A percentile compares a stretch with the other conserved stretches of the same genome.
Evolutionary conservation across 2,888 invertebrate genomes (phyloP).

Genomic region (Cabera pusaria): DNA sequence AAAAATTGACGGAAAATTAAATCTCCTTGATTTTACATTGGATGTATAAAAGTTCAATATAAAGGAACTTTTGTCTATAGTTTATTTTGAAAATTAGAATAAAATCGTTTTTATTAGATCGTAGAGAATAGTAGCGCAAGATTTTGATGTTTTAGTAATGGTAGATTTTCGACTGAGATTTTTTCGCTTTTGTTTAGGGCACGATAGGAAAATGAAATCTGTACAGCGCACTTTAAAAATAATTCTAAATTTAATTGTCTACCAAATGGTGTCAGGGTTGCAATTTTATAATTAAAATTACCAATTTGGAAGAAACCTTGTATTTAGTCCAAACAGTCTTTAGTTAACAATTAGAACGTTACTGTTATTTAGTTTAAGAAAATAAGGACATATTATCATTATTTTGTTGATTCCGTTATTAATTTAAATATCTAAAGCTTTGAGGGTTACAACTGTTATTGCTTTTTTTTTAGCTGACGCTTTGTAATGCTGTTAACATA

Average conservation of each 20-base stretch:
- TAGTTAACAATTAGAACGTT: slow-evolving; percentile 4
- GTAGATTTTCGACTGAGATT: slow-evolving; percentile 18
- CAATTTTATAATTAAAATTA: slow-evolving; percentile 10
- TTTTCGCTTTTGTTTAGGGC: slow-evolving; percentile 6
- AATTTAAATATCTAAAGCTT: too few species aligned
- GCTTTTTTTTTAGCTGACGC: too few species aligned
- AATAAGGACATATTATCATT: too few species aligned
- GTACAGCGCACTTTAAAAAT: slow-evolving; percentile 4
- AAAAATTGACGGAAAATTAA: too few species aligned
- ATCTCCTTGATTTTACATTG: too few species aligned
- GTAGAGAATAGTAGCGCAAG: too few species aligned
- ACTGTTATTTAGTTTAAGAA: slow-evolving; percentile 17
- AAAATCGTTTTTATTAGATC: slow-evolving; percentile 5
- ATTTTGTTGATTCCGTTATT: too few species aligned
- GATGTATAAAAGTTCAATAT: too few species aligned
- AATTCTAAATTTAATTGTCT: slow-evolving; percentile 6
- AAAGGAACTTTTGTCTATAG: too few species aligned
- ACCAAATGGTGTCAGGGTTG: slow-evolving; percentile 21
- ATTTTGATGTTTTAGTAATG: slow-evolving; percentile 1
- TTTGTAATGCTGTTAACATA: too few species aligned
- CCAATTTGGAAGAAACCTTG: slow-evolving; percentile 15
- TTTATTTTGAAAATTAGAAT: slow-evolving; percentile 1
- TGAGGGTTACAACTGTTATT: too few species aligned
- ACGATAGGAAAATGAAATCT: slow-evolving; percentile 3
- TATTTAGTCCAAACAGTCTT: slow-evolving; percentile 5